Evolutionary conservation across 2,797 vertebrate species (phyloP).

Genomic region (Myioborus miniatus): DNA sequence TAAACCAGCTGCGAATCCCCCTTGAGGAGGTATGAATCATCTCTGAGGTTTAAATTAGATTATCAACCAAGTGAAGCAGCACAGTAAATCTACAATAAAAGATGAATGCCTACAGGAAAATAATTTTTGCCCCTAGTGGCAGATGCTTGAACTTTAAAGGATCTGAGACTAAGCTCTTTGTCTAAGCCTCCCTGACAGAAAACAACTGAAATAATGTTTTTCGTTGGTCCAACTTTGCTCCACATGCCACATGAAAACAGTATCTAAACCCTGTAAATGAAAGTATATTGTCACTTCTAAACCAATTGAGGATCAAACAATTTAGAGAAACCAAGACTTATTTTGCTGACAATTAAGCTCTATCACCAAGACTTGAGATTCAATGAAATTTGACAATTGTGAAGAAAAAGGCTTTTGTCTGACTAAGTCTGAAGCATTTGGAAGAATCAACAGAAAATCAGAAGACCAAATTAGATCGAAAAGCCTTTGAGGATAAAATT

Average conservation of each 20-base stretch:
- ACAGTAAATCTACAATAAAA: constrained; percentile 63
- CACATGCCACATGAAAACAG: constrained; percentile 55
- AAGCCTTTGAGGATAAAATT: constrained; percentile 27
- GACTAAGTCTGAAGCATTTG: constrained; percentile 29
- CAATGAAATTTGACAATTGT: constrained; percentile 66
- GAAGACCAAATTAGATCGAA: constrained; percentile 28
- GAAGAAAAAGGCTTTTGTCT: constrained; percentile 51
- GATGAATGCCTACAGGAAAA: constrained; percentile 68
- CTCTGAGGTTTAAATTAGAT: constrained; percentile 74
- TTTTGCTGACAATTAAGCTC: constrained; percentile 71
- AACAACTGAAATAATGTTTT: constrained; percentile 64
- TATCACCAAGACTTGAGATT: constrained; percentile 55
- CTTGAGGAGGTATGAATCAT: constrained; percentile 69
- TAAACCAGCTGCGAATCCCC: constrained; percentile 65
- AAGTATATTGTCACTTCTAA: constrained; percentile 63
- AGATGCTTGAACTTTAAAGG: constrained; percentile 71
- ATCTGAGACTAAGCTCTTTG: constrained; percentile 64
- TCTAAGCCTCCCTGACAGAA: constrained; percentile 62
- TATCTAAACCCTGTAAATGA: constrained; percentile 61
- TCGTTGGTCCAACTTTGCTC: constrained; percentile 58
- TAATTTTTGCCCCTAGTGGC: constrained; percentile 57
- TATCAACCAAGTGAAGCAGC: constrained; percentile 64
- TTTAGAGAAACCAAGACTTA: constrained; percentile 72
- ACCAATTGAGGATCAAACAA: constrained; percentile 70
- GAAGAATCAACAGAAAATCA: constrained; percentile 46